Evolutionary conservation across 1,140 invertebrate species (phyloP).

Genomic region (Zophobas atratus): DNA sequence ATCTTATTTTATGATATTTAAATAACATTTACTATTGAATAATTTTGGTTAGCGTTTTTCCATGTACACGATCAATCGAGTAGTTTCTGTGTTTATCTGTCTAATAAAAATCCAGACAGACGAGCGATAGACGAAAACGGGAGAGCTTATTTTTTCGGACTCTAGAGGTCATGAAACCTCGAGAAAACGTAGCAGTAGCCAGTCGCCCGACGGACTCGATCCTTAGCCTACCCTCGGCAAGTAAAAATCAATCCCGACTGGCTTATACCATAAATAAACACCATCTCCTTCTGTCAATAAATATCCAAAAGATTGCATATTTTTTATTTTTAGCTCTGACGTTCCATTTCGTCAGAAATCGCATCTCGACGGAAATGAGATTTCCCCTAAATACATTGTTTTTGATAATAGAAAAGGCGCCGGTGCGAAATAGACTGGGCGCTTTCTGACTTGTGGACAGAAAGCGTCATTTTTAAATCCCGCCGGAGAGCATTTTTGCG

Average conservation of each 20-base stretch:
- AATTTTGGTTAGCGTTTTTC: too few species aligned
- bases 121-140: too few species aligned
- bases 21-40: too few species aligned
- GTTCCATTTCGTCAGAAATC: constrained; percentile 2
- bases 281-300: constrained; percentile 24
- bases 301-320: constrained; percentile 16
- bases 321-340: constrained; percentile 25
- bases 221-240: too few species aligned
- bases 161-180: too few species aligned
- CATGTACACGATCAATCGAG: too few species aligned
- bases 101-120: too few species aligned
- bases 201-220: too few species aligned
- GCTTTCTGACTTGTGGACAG: background rate
- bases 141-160: too few species aligned
- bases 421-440: constrained; percentile 1
- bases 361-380: constrained; percentile 14
- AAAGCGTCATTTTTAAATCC: constrained; percentile 27
- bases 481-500: constrained; percentile 9
- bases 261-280: constrained; percentile 36
- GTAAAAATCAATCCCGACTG: constrained; percentile 6
- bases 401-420: constrained; percentile 9
- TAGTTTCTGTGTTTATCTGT: too few species aligned
- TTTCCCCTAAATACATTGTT: constrained; percentile 25
- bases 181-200: too few species aligned
- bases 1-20: too few species aligned